Evolutionary conservation across 2,888 invertebrate genomes (phyloP), one percentile per base, ranked within the genome.

Genomic region (Pachliopta kotzebuea): DNA sequence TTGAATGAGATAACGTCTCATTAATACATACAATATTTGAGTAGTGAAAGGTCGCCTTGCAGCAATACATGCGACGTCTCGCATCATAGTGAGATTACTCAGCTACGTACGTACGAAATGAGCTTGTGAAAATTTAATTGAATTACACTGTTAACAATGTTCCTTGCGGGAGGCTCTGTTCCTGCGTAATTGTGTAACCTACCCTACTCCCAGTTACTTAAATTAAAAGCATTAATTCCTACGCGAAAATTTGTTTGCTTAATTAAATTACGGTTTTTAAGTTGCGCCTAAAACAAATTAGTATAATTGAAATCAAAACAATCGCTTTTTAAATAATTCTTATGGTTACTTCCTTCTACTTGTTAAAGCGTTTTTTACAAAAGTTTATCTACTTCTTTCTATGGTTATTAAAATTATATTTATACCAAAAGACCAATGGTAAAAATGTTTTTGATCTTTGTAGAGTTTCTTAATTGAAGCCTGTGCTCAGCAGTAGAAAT

Each of bases 61-160:
- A 50, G 31, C 20, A 31, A 54, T 59, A 54, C 49, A 50, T n/a
- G 62, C 56, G 56, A 56, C 29, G 18, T 56, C 45, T 29, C 49
- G 21, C 26, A 42, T 31, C 62, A 37, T 53, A 54, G 53, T 63
- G 54, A 58, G 62, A 56, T 62, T 26, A 64, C 60, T 52, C 42
- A 52, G 45, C 53, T 21, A 42, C 52, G 52, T 45, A 45, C 45
- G 45, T n/a, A 45, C 60, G 65, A 65, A 60, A 65, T 50, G 60
- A 60, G 37, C 52, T 55, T 52, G 56, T 68, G 67, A 67, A 67
- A 68, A 68, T 67, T 67, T 63, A 68, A 68, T 67, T 62, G 65
- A 67, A 68, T 65, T 56, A 62, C 56, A 50, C 31, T 63, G 56
- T 37, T 65, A 65, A 65, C 66, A 50, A 64, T 50, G 37, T 56